A percentile compares a stretch with the other conserved stretches of the same genome.
These are phyloP conservation scores for Agrypnus murinus DNA, from an alignment of 2,888 invertebrate species.

Conservation along the genomic window DNA sequence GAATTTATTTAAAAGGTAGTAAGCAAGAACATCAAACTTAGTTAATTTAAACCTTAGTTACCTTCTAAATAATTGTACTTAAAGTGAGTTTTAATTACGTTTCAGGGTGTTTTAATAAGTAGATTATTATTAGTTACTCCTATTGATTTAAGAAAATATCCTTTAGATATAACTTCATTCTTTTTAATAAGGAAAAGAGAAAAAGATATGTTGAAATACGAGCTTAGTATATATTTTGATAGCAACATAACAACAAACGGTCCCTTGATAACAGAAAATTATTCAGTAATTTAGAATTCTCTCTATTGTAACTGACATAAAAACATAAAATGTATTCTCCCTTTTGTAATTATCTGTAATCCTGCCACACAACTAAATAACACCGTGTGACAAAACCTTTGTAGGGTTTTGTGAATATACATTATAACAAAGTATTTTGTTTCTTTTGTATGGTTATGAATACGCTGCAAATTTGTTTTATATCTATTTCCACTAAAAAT, in stretches of 20 bases:
- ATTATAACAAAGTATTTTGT: neutral
- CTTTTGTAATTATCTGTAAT: conserved; percentile 11
- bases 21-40: conserved; percentile 6
- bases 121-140: no score
- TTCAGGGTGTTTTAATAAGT: no score
- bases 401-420: neutral
- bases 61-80: no score
- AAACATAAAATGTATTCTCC: neutral
- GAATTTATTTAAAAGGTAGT: conserved; percentile 20
- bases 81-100: no score
- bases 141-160: no score
- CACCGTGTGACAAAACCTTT: neutral
- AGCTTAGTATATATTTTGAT: no score
- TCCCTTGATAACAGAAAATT: neutral
- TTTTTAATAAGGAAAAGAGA: no score
- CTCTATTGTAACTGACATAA: neutral
- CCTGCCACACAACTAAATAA: neutral
- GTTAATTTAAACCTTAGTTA: neutral
- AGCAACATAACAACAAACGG: neutral
- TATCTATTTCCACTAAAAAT: no score
- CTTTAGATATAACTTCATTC: no score
- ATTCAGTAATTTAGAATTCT: neutral
- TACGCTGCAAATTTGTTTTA: no score
- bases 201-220: no score
- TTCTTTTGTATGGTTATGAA: neutral